Conservation (phyloP, 2,797 vertebrate species). For the Nyctibius grandis region DNA sequence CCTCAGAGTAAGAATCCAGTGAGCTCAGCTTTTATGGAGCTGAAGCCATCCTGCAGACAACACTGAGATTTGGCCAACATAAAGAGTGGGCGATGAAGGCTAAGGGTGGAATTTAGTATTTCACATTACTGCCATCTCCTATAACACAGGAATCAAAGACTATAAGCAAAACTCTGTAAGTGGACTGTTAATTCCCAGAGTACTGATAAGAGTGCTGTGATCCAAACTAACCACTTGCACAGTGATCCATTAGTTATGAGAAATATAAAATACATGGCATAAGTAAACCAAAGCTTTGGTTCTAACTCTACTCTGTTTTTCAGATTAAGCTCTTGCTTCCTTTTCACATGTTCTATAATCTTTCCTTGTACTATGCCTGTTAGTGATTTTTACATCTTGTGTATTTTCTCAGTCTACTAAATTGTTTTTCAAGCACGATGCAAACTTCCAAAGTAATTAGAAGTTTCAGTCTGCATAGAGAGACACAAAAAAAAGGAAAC, state of each 20-base stretch:
- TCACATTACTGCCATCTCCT: background rate
- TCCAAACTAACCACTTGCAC: background rate
- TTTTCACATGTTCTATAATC: background rate
- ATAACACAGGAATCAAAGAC: background rate
- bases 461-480: background rate
- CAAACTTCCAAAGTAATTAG: background rate
- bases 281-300: background rate
- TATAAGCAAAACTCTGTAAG: background rate
- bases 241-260: background rate
- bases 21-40: background rate
- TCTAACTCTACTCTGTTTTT: background rate
- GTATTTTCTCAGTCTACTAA: background rate
- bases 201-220: background rate
- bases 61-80: background rate
- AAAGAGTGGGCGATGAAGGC: slow-evolving; percentile 9
- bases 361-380: background rate
- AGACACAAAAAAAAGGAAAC: background rate
- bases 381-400: background rate
- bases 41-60: slow-evolving; percentile 1
- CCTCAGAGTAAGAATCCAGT: background rate
- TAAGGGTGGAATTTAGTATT: background rate
- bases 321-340: background rate
- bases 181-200: background rate
- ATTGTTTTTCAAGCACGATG: background rate
- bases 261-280: background rate